Evolutionary conservation across 92 coral and sea anemone genomes (phyloP).

Genomic region (Phymanthus crucifer): DNA sequence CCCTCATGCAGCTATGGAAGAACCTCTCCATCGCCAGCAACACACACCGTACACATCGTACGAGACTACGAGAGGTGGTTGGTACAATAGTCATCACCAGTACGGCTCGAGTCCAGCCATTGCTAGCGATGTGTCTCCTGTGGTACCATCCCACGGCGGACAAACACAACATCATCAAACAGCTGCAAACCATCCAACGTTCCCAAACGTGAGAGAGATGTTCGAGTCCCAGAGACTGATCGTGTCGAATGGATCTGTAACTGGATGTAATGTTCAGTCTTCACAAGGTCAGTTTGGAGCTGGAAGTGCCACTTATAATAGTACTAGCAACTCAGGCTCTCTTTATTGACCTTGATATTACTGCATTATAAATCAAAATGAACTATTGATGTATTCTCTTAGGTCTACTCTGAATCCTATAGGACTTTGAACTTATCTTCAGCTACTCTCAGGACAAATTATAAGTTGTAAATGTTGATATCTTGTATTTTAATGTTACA

Average conservation of each 20-base stretch:
- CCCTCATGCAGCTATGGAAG: slow-evolving; percentile 46
- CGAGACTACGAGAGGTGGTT: slow-evolving; percentile 59
- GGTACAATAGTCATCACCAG: slow-evolving; percentile 61
- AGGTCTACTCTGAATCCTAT: background rate
- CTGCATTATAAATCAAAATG: background rate
- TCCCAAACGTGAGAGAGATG: slow-evolving; percentile 99
- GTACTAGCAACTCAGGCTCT: slow-evolving; percentile 35
- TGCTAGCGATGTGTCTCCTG: slow-evolving; percentile 29
- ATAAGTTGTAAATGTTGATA: slow-evolving; percentile 39
- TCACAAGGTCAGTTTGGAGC: slow-evolving; percentile 88
- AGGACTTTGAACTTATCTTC: slow-evolving; percentile 21
- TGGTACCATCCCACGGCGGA: slow-evolving; percentile 31
- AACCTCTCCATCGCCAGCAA: slow-evolving; percentile 59
- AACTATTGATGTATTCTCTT: background rate
- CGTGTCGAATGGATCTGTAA: slow-evolving; percentile 54
- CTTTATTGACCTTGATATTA: slow-evolving; percentile 37
- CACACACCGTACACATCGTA: slow-evolving; percentile 59
- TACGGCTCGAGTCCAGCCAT: slow-evolving; percentile 33
- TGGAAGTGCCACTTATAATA: slow-evolving; percentile 64
- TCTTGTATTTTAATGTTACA: slow-evolving; percentile 6
- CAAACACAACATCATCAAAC: slow-evolving; percentile 39
- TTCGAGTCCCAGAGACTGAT: slow-evolving; percentile 94
- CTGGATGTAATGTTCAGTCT: slow-evolving; percentile 18
- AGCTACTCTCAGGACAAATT: background rate
- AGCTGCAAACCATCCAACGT: slow-evolving; percentile 49